Conservation (phyloP, 2,888 invertebrate species). For the Melanargia galathea region DNA sequence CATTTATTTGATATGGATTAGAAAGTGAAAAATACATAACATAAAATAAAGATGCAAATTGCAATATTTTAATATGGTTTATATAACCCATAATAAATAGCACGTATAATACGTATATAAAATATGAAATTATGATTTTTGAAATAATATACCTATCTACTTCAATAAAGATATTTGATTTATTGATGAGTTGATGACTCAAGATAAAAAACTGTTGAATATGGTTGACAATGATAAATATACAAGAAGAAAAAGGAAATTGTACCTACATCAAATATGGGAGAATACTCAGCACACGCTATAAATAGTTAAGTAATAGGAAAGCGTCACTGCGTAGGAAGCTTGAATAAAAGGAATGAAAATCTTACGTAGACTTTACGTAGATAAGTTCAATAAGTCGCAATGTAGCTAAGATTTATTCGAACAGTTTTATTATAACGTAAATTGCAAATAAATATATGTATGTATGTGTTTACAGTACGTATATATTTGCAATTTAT, state of each 20-base stretch:
- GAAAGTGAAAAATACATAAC: too few species aligned
- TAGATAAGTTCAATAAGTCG: not conserved
- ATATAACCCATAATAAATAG: too few species aligned
- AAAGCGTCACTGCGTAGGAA: constrained; percentile 4
- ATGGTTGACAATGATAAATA: not conserved
- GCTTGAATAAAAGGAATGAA: constrained; percentile 1
- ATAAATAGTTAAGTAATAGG: constrained; percentile 1
- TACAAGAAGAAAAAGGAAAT: too few species aligned
- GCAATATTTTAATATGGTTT: too few species aligned
- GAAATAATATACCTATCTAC: too few species aligned
- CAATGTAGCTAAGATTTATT: not conserved
- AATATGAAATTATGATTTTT: too few species aligned
- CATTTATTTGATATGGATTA: too few species aligned
- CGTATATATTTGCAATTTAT: too few species aligned
- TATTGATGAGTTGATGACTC: not conserved
- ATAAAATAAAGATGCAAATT: too few species aligned
- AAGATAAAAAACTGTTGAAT: not conserved
- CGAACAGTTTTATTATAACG: constrained; percentile 3
- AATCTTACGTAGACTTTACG: not conserved
- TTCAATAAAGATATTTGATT: not conserved
- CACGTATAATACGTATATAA: too few species aligned
- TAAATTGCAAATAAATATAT: not conserved
- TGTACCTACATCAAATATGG: constrained; percentile 1
- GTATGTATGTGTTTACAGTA: not conserved
- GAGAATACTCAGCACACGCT: not conserved